Percentiles rank a stretch among this genome's conserved stretches.
Evolutionary conservation across 2,797 vertebrate genomes (phyloP).

Genomic region (Lepus townsendii): DNA sequence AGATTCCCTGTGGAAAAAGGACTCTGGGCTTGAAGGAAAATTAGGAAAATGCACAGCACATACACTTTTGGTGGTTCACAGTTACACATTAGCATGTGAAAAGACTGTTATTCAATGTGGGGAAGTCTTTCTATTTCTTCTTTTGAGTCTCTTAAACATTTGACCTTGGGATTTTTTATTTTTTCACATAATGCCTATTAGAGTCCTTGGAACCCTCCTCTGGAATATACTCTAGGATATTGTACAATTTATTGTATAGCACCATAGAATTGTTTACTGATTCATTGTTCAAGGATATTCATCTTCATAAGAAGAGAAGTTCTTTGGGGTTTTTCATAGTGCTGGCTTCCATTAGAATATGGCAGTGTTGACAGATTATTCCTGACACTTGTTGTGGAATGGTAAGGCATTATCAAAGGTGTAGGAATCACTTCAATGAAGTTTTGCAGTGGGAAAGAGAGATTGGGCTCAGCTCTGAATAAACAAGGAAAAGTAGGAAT

Average conservation of each 20-base stretch:
- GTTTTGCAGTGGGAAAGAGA: background rate
- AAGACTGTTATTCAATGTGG: background rate
- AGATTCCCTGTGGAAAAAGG: background rate
- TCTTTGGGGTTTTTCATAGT: background rate
- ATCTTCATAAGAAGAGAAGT: background rate
- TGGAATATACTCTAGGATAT: constrained; percentile 46
- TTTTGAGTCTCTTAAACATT: background rate
- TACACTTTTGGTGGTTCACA: background rate
- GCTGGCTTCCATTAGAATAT: background rate
- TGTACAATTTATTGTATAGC: background rate
- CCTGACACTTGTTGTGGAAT: background rate
- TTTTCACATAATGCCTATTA: background rate
- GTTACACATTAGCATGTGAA: background rate
- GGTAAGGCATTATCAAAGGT: background rate
- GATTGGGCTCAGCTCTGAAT: background rate
- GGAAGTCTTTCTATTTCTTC: background rate
- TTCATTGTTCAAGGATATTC: background rate
- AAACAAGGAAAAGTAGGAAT: background rate
- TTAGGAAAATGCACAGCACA: background rate
- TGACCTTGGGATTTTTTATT: background rate
- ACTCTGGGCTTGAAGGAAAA: background rate
- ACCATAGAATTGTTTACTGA: background rate
- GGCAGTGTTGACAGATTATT: background rate
- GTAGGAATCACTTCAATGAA: background rate
- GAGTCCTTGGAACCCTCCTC: background rate